Conservation (phyloP, 1,140 invertebrate species). For the Oscheius sp. region DNA sequence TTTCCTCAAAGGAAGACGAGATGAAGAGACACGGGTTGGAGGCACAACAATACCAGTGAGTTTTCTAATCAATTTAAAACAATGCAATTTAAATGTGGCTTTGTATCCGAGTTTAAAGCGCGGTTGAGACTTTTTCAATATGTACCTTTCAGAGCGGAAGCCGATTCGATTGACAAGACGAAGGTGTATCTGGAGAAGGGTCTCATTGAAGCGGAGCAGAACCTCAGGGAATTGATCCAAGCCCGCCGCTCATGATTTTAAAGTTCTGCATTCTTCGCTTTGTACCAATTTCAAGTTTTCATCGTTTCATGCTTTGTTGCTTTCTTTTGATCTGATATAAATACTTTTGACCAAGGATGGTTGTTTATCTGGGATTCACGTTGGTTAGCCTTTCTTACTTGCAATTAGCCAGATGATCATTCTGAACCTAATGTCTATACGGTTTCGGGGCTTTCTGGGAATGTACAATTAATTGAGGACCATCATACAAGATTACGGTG, state of each 20-base stretch:
- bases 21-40: slow-evolving; percentile 6
- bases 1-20: slow-evolving; percentile 9
- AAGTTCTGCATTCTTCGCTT: neutral
- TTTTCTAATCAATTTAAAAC: neutral
- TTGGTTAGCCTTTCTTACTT: too few species aligned
- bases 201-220: slow-evolving; percentile 23
- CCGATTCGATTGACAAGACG: slow-evolving; percentile 17
- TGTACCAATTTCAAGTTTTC: neutral
- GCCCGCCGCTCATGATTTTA: slow-evolving; percentile 3
- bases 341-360: too few species aligned
- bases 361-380: too few species aligned
- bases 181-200: slow-evolving; percentile 30
- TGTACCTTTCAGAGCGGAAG: neutral
- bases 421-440: too few species aligned
- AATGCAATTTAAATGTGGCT: neutral
- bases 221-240: slow-evolving; percentile 25
- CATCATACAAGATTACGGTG: too few species aligned
- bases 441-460: too few species aligned
- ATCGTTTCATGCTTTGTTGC: neutral
- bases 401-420: too few species aligned
- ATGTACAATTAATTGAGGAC: too few species aligned
- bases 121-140: neutral
- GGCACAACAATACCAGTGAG: slow-evolving; percentile 23
- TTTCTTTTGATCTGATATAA: too few species aligned
- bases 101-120: neutral